Percentiles rank a stretch among this genome's conserved stretches.
Evolutionary conservation across 2,888 invertebrate genomes (phyloP).

Genomic region (Adelognathus sp.): DNA sequence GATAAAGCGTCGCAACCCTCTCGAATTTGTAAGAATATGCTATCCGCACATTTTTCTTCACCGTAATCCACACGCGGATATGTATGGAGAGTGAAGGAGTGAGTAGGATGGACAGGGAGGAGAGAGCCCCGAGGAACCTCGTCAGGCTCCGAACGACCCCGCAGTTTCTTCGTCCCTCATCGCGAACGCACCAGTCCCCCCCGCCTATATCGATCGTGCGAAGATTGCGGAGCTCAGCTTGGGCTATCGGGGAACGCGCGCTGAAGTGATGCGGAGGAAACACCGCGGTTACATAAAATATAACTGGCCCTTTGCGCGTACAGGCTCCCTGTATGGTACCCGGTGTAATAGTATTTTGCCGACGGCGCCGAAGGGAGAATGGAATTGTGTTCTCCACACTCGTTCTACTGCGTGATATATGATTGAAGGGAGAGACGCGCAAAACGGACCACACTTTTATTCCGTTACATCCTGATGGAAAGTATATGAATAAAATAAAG

Average conservation of each 20-base stretch:
- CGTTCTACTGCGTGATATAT: neutral
- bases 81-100: neutral
- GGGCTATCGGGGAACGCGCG: constrained; percentile 19
- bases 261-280: constrained; percentile 13
- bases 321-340: neutral
- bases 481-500: neutral
- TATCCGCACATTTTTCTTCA: constrained; percentile 18
- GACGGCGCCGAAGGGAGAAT: neutral
- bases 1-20: constrained; percentile 17
- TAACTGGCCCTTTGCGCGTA: constrained; percentile 5
- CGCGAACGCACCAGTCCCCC: neutral
- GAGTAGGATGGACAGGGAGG: neutral
- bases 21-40: constrained; percentile 36
- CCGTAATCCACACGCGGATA: constrained; percentile 13
- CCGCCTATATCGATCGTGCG: constrained; percentile 9
- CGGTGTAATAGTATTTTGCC: neutral
- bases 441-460: neutral
- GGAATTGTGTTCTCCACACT: constrained; percentile 2
- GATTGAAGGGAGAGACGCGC: neutral
- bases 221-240: neutral
- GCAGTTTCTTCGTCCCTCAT: constrained; percentile 9
- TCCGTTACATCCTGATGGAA: neutral
- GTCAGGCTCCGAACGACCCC: constrained; percentile 2
- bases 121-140: constrained; percentile 7
- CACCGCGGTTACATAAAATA: constrained; percentile 21